Evolutionary conservation across 2,797 vertebrate genomes (phyloP), one percentile per base, ranked within the genome.

Genomic region (Sebastes itinus): DNA sequence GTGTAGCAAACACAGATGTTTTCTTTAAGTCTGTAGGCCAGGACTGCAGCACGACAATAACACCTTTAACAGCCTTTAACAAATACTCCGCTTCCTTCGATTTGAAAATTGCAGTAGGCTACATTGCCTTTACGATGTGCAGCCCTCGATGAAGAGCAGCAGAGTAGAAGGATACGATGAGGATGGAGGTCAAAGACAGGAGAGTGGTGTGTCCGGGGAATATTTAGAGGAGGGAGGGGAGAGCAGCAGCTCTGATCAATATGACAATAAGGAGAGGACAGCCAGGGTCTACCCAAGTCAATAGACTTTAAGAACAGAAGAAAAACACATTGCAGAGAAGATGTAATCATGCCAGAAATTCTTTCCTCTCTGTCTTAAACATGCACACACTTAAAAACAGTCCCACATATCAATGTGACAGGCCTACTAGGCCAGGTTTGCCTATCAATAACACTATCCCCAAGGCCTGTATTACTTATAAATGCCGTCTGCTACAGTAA

Each of bases 101-200:
- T 49, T 49, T 49, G 7, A 20, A 9, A 49, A 49, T 49, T 20
- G 46, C 46, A 49, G 46, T 49, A 0, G 18, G 46, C 46, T 49
- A 20, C 46, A 49, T 8, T 46, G 7, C 42, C 42, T 46, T 49
- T 49, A 18, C 0, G 46, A 49, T 49, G 46, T 49, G 46, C 46
- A 49, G 46, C 46, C 46, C 46, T 20, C 18, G 72, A 83, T 74
- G 42, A 80, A 73, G 65, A 79, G 61, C 27, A 70, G 77, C 52
- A 54, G 35, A 54, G 60, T 27, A 59, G 54, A 85, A 58, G 67
- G 72, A 70, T 28, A 76, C 67, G 42, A 80, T 33, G 23, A 60
- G 33, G 59, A 75, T 79, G 46, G 72, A 83, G 89, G 89, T 87
- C 79, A 93, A 78, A 84, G 73, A 49, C 75, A 88, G 78, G 77